Base-by-base conservation (phyloP, 2,888 invertebrate genomes). In the Stenodera caucasica region DNA sequence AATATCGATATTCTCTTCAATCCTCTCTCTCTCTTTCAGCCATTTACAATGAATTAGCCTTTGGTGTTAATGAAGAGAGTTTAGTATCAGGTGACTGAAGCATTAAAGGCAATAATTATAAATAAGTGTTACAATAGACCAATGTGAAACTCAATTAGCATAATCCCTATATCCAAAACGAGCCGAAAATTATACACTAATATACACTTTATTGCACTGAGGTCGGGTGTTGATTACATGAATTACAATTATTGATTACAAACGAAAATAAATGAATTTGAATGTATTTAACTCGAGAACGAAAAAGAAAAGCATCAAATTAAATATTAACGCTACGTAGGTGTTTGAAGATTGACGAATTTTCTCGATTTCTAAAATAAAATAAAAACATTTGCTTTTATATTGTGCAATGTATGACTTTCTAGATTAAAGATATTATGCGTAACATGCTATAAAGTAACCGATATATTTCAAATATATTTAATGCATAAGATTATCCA, bases 101-200 rank as follows among this genome's bases (percentile, higher is more conserved):
- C 58, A 67, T 69, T 68, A 67, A 65, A 64, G 66, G 66, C 67
- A 63, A 72, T 73, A 71, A 73, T 74, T 73, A 71, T 72, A 73
- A 74, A 72, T 74, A 74, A 73, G 73, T 73, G 67, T 70, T 69
- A 69, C 58, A 68, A 60, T 60, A 52, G 63, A 58, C 58, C 61
- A 63, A 60, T 64, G 64, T 57, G 57, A 59, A 64, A 68, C 70
- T 68, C 72, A 67, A 74, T 74, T 74, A 72, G 70, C 72, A 72
- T 74, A 74, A 73, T 72, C 74, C 72, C 68, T 70, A 71, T 71
- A 70, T 70, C 70, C 67, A 64, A 68, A 75, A 70, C 67, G 67
- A 69, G 66, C 69, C 65, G 68, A 70, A 72, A 71, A 71, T 71
- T 71, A 68, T 68, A 68, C 58, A 35, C 67, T 66, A 69, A 67